Evolutionary conservation across 1,140 invertebrate species (phyloP).

Genomic region (Ostrea denselamellosa): DNA sequence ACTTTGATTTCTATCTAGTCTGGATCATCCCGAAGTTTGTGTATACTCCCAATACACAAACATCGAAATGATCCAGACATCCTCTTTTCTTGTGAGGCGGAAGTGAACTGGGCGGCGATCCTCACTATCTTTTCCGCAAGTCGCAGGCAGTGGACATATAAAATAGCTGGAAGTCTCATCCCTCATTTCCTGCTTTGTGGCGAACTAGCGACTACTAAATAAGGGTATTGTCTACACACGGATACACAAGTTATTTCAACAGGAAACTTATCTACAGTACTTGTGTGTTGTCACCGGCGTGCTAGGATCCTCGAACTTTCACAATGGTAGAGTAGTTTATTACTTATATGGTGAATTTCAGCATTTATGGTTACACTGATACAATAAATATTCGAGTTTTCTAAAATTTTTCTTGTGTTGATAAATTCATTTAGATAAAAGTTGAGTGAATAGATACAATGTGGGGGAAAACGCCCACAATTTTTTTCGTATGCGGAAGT

Average conservation of each 20-base stretch:
- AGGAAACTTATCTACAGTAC: slow-evolving; percentile 1
- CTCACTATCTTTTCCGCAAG: not conserved
- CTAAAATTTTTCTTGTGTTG: too few species aligned
- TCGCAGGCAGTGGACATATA: not conserved
- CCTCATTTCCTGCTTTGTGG: not conserved
- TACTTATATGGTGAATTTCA: not conserved
- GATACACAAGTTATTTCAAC: not conserved
- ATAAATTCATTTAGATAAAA: too few species aligned
- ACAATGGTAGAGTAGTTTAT: not conserved
- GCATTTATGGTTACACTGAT: too few species aligned
- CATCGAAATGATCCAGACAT: too few species aligned
- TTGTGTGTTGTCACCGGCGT: not conserved
- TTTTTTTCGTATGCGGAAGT: not conserved
- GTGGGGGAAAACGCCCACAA: not conserved
- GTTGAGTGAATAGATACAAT: not conserved
- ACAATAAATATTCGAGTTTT: too few species aligned
- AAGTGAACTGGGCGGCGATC: not conserved
- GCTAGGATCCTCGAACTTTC: not conserved
- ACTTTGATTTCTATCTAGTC: too few species aligned
- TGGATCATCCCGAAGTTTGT: too few species aligned
- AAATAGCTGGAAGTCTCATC: slow-evolving; percentile 2
- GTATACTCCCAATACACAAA: too few species aligned
- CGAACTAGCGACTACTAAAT: slow-evolving; percentile 11
- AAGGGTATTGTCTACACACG: not conserved
- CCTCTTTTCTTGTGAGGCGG: not conserved